Evolutionary conservation across 2,888 invertebrate species (phyloP), one percentile per base, ranked within the genome.

Genomic region (Glyphotaelius pellucidus): DNA sequence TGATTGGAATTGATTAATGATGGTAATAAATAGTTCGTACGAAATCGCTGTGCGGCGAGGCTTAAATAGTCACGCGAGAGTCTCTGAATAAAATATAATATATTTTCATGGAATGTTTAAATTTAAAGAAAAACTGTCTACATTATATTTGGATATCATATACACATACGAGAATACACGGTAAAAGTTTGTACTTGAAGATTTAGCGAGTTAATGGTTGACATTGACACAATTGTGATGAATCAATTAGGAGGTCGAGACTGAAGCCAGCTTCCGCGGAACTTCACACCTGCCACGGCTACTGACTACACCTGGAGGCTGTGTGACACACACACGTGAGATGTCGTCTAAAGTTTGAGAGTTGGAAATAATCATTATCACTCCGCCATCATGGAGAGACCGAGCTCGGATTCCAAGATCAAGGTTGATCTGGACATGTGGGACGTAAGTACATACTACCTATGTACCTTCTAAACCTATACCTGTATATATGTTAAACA

Each of bases 361-460:
- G 81, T n/a, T 32, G 32, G 31, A 4, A 31, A 19, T 32, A 31
- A 81, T 81, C 81, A 81, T 67, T 67, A 67, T n/a, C 9, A 25
- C 7, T 31, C 25, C 52, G 52, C 35, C 38, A 81, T 11, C n/a
- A 93, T 93, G 93, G 92, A 93, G 91, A 89, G 92, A 42, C 92
- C 93, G 52, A 91, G 92, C 52, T 93, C 93, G 4, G 92, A 92
- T 79, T 91, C 93, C n/a, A 93, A 93, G 91, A 93, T 93, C 38
- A 93, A 85, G 88, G 88, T 95, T 94, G 95, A 95, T 94, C 94
- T 95, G 90, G 95, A 95, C 93, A 94, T 95, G 84, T 95, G 95
- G 95, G 95, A 95, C 94, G 95, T 95, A 93, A 94, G 94, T 94
- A 90, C 42, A 35, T 88, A 67, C 11, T 88, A 67, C 67, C 15